Base-by-base conservation (phyloP, 2,113 vertebrate species). In the Meles meles region DNA sequence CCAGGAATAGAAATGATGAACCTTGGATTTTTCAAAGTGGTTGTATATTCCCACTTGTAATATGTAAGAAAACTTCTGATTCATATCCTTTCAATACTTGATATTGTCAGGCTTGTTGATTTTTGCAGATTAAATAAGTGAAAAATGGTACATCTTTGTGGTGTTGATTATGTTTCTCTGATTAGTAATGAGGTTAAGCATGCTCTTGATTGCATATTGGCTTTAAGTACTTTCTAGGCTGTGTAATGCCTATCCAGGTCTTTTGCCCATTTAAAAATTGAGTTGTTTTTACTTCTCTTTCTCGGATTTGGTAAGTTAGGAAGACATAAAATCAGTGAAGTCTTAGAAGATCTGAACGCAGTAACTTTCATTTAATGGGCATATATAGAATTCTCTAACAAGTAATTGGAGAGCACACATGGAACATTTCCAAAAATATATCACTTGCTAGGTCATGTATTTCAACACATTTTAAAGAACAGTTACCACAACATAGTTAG, bases 141-240 rank as follows among this genome's bases (percentile, higher is more conserved):
- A 95, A 63, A 97, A 94, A 86, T 74, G 25, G 17, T 57, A 74
- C 44, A 13, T 83, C 21, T 63, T 37, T 84, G 39, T 61, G 20
- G 77, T 52, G 29, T 97, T 93, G 34, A 87, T 65, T 92, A 42
- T 59, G 55, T 80, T 88, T 90, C 44, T 96, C 39, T 81, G 44
- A 65, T 95, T 83, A 57, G 61, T 95, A 74, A 83, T 87, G 61
- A 90, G 31, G 18, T 92, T 57, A 96, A 79, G 52, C 61, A n/a
- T 87, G 49, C 65, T 84, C 11, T 85, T 18, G 6, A n/a, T 84
- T 42, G 47, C 23, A 57, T 83, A 57, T 92, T 59, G 18, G 13
- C 15, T 96, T 3, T n/a, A n/a, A 49, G n/a, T 67, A 18, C 90
- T 84, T 93, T 80, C 31, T 80, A 83, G 14, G 67, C 69, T 79